Evolutionary conservation across 2,888 invertebrate genomes (phyloP), one percentile per base, ranked within the genome.

Genomic region (Ptychoptera albimana): DNA sequence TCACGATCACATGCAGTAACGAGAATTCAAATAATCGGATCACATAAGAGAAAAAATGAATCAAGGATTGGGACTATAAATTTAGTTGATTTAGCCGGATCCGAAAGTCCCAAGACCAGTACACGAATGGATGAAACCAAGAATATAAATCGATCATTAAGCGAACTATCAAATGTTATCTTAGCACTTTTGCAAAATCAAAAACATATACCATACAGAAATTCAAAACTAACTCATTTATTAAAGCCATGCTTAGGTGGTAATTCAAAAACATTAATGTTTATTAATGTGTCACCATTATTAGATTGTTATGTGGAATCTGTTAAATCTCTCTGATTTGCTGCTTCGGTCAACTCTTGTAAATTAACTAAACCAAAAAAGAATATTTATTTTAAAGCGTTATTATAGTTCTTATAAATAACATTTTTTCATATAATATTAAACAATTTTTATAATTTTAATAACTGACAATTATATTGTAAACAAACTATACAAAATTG

Each of bases 261-360:
- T 1, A 91, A 87, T 62, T 87, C 88, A 0, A 93, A 93, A 66
- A 89, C 88, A 0, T 72, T 93, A 34, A 92, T 93, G 89, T 81
- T 93, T 62, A 81, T 92, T 34, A 92, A 92, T 66, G 76, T 92
- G 52, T 79, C 87, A 11, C 91, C 92, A 37, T 76, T 82, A 52
- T 83, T 86, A 57, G 85, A 87, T 53, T 82, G 82, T 58, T 82
- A 78, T 55, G 72, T 72, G 51, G 93, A 93, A 66, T 85, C 86
- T n/a, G 69, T 92, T 6, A 88, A 84, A 64, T 88, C 91, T 0
- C 67, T 93, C 47, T 70, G 91, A 45, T 93, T 93, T 64, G 92
- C 89, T 16, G 77, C 83, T 9, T 82, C 80, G 60, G 89, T 91
- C 0, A 89, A 89, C 46, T 81, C 76, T 48, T 87, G 88, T 54